Evolutionary conservation across 2,797 vertebrate species (phyloP), one percentile per base, ranked within the genome.

Genomic region (Moxostoma hubbsi): DNA sequence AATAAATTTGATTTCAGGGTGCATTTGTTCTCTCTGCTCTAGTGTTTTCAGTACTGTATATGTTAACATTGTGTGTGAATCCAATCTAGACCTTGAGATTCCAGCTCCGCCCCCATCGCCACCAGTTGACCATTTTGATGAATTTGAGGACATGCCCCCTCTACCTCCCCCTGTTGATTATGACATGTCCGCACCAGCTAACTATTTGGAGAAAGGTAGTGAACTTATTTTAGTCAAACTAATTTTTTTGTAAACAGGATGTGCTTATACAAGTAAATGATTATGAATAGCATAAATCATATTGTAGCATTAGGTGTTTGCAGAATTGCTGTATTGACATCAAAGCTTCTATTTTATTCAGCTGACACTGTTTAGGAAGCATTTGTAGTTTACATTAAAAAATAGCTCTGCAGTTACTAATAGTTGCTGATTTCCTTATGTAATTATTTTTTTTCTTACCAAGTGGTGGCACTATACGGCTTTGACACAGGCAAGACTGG

Each of bases 381-480:
- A 6, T 62, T 6, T 46, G 2, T 54, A 11, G 15, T 36, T 4
- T 4, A 36, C 36, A 36, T 36, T 36, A 36, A 36, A 36, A 36
- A 36, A 36, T 5, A 4, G 36, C 36, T 36, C 36, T 36, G 36
- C 36, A 36, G 36, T 36, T 36, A 36, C 36, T 36, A 36, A 36
- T 3, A 36, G 36, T 36, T 36, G 51, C 46, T 75, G 54, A 58
- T 71, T 69, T 15, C 66, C 0, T 74, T 36, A 58, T 73, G 47
- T 85, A 36, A 81, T 36, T 36, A 59, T 68, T 47, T 70, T 45
- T 57, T 70, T 5, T 85, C 3, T 77, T 61, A 82, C 75, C 74
- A 84, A 94, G 93, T 93, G 89, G 90, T 90, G 87, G 93, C 88
- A 55, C 88, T 93, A 16, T 93, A 93, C 85, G 75, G 9, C 81